Evolutionary conservation across 2,888 invertebrate species (phyloP), one percentile per base, ranked within the genome.

Genomic region (Cerceris ruficornis): DNA sequence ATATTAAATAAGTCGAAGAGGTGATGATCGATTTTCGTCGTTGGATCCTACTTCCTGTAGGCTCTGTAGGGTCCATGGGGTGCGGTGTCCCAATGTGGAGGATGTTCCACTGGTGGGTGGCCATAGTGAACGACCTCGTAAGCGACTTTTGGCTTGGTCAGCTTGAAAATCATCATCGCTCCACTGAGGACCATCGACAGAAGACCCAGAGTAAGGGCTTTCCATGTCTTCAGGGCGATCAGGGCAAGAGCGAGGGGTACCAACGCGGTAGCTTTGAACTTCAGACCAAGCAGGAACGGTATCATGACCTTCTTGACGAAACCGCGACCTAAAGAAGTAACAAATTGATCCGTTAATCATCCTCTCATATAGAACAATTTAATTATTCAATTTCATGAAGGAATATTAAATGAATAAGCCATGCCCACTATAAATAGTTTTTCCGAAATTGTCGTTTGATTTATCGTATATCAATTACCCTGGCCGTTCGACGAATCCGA

Each of bases 221-320:
- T 97, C 97, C 97, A 97, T 14, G 97, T 97, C 92, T 97, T 97
- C 71, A 97, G 93, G 0, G 97, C 97, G 88, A 97, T 97, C 74
- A 97, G 93, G 49, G 96, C 96, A 72, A 97, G 93, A 13, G 96
- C 96, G 77, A 97, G 92, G 0, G 97, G 97, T 55, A 97, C 96
- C 87, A 97, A 92, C 43, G 97, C 96, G 17, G 97, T 96, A 64
- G 97, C 96, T 93, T 97, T 97, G 94, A 97, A 96, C 92, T 97
- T 97, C 81, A 97, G 93, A 80, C 97, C 97, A 86, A 97, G 93
- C 71, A 97, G 94, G 94, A 97, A 97, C 58, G 97, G 97, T 86
- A 97, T 94, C 90, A 97, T 94, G 65, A 97, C 95, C 93, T 97
- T 97, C 93, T 96, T 96, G 81, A 97, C 95, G 92, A 97, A 95